Base-by-base conservation (phyloP, 2,888 invertebrate species). In the Ceriagrion tenellum region DNA sequence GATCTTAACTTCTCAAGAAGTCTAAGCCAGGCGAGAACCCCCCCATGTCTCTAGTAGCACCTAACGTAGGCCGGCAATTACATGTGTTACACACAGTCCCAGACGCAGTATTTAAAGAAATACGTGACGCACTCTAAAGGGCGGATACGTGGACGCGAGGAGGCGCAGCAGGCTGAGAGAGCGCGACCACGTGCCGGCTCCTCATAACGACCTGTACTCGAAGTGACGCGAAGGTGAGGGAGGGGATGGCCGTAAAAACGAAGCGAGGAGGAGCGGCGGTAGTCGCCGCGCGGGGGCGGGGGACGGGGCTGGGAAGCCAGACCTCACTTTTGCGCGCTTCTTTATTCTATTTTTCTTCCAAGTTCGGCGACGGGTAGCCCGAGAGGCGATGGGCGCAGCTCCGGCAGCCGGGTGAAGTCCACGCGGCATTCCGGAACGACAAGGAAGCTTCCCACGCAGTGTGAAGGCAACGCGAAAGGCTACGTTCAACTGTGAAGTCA, bases 201-300 rank as follows among this genome's bases (percentile, higher is more conserved):
- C 81, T 35, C 35, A 35, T 13, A 35, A 81, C 81, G 35, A 81
- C 81, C 81, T 81, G 81, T 81, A 81, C 81, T 81, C 81, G 81
- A 16, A 13, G 18, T 3, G 26, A 20, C 20, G 69, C n/a, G 13
- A n/a, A n/a, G n/a, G n/a, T n/a, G n/a, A 26, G 26, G 18, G 35
- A 13, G 35, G 18, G 81, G 13, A 16, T 18, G 12, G 12, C 20
- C 69, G n/a, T n/a, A 47, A 47, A n/a, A 69, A n/a, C 20, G 26
- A n/a, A n/a, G 69, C 0, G 69, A 26, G 30, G 30, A 6, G 35
- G 16, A 35, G 18, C 0, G 81, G 81, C 0, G 81, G 81, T 16
- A 81, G 35, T 10, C 0, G 35, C 35, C 35, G 30, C 30, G 35
- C 13, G 35, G 30, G 81, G 30, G 30, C 13, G 35, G 35, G 35